phyloP scores from a whole-genome alignment of 92 coral and sea anemone species.

The Umimayanthus kanabou region DNA sequence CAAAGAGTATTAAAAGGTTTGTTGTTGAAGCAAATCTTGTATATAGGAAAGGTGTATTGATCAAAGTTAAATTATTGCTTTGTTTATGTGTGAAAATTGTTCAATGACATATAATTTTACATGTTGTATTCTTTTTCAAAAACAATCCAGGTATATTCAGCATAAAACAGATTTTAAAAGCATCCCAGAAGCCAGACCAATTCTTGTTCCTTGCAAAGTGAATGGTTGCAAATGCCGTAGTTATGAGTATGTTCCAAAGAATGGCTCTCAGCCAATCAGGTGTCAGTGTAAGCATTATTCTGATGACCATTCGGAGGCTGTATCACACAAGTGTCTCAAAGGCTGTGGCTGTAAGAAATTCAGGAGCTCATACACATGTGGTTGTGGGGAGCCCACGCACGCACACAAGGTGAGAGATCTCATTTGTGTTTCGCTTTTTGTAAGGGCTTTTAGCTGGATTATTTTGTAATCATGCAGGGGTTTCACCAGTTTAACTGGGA shows the following conservation, averaged over 20 bases:
- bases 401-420: conserved; percentile 75
- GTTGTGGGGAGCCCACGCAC: conserved; percentile 93
- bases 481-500: background rate
- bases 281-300: conserved; percentile 96
- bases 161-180: conserved; percentile 89
- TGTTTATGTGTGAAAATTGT: too few species aligned
- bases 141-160: conserved; percentile 74
- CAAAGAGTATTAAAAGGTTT: too few species aligned
- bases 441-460: too few species aligned
- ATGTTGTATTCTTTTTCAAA: background rate
- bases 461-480: too few species aligned
- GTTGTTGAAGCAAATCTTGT: too few species aligned
- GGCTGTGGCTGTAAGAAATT: conserved; percentile 85
- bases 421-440: too few species aligned
- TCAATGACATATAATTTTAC: too few species aligned
- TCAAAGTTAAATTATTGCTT: too few species aligned
- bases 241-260: conserved; percentile 88
- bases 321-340: conserved; percentile 87
- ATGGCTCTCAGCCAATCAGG: conserved; percentile 96
- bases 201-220: conserved; percentile 83
- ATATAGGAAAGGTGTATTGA: too few species aligned
- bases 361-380: conserved; percentile 92
- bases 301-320: conserved; percentile 85
- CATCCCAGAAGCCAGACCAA: conserved; percentile 84
- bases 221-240: conserved; percentile 87